Conservation (phyloP, 2,888 invertebrate genomes). For the Thymelicus sylvestris region DNA sequence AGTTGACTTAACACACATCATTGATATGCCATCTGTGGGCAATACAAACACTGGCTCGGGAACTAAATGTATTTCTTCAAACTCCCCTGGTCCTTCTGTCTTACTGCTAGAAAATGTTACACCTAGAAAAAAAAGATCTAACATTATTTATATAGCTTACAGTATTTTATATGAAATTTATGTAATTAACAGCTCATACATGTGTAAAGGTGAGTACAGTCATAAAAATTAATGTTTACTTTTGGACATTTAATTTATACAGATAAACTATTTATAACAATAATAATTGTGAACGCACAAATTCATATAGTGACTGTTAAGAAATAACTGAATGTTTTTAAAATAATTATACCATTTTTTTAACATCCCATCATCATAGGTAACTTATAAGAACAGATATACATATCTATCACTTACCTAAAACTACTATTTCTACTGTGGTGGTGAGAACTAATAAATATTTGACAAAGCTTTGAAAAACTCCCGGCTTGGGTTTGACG, state of each 20-base stretch:
- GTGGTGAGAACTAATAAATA: slow-evolving; percentile 96
- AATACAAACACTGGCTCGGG: slow-evolving; percentile 97
- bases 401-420: slow-evolving; percentile 87
- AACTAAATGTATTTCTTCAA: slow-evolving; percentile 94
- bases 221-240: too few species aligned
- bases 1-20: slow-evolving; percentile 93
- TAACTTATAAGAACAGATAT: background rate
- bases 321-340: too few species aligned
- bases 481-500: slow-evolving; percentile 93
- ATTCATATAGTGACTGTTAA: too few species aligned
- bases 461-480: slow-evolving; percentile 95
- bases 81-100: slow-evolving; percentile 75
- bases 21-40: slow-evolving; percentile 94
- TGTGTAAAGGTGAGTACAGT: too few species aligned
- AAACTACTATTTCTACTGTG: slow-evolving; percentile 96
- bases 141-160: background rate
- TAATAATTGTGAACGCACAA: too few species aligned
- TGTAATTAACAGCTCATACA: too few species aligned
- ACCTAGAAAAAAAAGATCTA: slow-evolving; percentile 56
- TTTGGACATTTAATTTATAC: too few species aligned
- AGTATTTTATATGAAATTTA: too few species aligned
- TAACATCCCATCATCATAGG: too few species aligned
- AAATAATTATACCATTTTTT: too few species aligned
- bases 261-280: too few species aligned
- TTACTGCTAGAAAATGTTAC: slow-evolving; percentile 83